A percentile compares a stretch with the other conserved stretches of the same genome.
phyloP scores from a whole-genome alignment of 2,113 vertebrate species.

The Corydoras sp. region DNA sequence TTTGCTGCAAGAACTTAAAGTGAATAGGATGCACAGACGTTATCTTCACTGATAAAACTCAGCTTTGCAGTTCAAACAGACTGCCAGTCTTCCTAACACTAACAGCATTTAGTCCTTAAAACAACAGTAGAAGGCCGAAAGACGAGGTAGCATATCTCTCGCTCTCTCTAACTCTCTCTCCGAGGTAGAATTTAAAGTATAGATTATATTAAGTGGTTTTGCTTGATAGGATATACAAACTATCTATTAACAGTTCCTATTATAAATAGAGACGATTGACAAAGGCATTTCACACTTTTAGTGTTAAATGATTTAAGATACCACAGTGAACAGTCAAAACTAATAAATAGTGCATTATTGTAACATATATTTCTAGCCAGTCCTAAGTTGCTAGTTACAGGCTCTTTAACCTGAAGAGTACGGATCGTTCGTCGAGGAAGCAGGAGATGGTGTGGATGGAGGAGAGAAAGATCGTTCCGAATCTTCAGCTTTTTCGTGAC shows the following conservation, averaged over 20 bases:
- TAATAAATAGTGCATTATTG: conserved; percentile 18
- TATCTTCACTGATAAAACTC: conserved; percentile 90
- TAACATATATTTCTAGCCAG: conserved; percentile 4
- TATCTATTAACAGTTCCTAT: too few relatives aligned
- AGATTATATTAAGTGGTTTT: too few relatives aligned
- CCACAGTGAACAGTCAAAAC: conserved; percentile 9
- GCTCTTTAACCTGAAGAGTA: conserved; percentile 75
- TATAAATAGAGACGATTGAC: too few relatives aligned
- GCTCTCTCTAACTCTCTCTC: conserved; percentile 1
- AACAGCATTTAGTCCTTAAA: conserved; percentile 71
- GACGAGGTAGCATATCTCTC: conserved; percentile 42
- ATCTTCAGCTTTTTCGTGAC: conserved; percentile 81
- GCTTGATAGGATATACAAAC: too few relatives aligned
- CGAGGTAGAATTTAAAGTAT: conserved; percentile 24
- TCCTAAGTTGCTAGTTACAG: conserved; percentile 32
- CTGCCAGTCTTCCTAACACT: conserved; percentile 61
- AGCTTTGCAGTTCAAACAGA: conserved; percentile 76
- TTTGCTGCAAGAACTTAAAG: conserved; percentile 4
- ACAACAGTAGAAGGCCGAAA: conserved; percentile 47
- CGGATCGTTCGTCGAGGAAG: conserved; percentile 75
- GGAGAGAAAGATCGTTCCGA: conserved; percentile 87
- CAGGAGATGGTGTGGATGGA: conserved; percentile 80
- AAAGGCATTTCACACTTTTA: not conserved
- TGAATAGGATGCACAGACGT: conserved; percentile 33
- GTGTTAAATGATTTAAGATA: conserved; percentile 1